Percentiles rank a stretch among this genome's conserved stretches.
Conservation (phyloP, 1,140 invertebrate genomes). For the Archegozetes longisetosus region DNA sequence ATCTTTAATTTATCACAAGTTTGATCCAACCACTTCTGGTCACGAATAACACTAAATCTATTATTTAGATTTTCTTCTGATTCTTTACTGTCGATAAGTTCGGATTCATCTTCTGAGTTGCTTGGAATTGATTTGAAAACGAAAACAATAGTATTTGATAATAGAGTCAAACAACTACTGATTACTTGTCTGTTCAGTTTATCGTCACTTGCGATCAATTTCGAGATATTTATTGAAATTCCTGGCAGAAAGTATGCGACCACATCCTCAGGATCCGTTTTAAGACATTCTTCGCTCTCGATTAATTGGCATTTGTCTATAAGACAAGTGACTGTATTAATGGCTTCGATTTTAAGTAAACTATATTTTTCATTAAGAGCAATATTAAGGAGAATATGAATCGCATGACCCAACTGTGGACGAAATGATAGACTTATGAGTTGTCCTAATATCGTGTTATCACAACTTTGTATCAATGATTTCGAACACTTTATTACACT, state of each 20-base stretch:
- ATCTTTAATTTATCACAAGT: background rate
- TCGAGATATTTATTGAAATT: background rate
- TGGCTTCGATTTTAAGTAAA: background rate
- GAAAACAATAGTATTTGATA: background rate
- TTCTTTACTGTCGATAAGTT: background rate
- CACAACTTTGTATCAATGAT: background rate
- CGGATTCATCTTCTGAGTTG: background rate
- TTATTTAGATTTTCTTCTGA: background rate
- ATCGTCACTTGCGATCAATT: background rate
- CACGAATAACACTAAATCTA: background rate
- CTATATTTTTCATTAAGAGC: background rate
- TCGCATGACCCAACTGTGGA: background rate
- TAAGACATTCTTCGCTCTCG: background rate
- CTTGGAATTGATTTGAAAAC: background rate
- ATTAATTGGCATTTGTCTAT: background rate
- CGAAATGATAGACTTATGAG: background rate
- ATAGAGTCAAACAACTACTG: background rate
- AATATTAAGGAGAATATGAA: background rate
- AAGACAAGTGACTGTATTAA: background rate
- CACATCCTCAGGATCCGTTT: background rate
- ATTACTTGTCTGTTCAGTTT: background rate
- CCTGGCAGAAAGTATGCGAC: background rate
- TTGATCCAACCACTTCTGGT: background rate
- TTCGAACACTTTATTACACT: background rate
- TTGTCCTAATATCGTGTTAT: background rate